Evolutionary conservation across 2,888 invertebrate genomes (phyloP).

Genomic region (Dorcus parallelipipedus): DNA sequence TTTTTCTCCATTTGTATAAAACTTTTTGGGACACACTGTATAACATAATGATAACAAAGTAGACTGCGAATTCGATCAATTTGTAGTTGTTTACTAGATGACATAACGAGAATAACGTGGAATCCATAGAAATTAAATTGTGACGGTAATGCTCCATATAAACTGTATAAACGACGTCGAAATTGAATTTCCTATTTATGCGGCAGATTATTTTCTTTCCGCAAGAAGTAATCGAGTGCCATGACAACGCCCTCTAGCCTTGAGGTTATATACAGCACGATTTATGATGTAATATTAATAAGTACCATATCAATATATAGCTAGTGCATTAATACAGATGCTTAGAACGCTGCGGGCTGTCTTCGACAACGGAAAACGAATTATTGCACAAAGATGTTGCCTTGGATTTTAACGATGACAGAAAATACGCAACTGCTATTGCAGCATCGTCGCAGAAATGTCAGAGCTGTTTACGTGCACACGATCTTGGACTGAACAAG

Average conservation of each 20-base stretch:
- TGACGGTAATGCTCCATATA: neutral
- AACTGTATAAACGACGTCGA: conserved; percentile 19
- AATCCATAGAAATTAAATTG: neutral
- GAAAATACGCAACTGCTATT: conserved; percentile 19
- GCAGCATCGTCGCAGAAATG: conserved; percentile 16
- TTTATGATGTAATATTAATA: conserved; percentile 37
- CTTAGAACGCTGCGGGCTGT: conserved; percentile 26
- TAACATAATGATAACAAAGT: too few relatives aligned
- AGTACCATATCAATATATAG: conserved; percentile 33
- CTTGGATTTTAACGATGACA: conserved; percentile 13
- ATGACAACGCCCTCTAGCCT: conserved; percentile 38
- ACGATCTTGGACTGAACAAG: neutral
- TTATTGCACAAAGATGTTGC: conserved; percentile 18
- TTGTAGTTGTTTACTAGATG: too few relatives aligned
- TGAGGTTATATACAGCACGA: conserved; percentile 29
- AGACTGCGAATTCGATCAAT: too few relatives aligned
- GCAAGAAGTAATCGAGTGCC: conserved; percentile 32
- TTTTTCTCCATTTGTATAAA: too few relatives aligned
- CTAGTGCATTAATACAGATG: conserved; percentile 30
- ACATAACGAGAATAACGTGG: neutral
- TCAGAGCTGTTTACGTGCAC: conserved; percentile 8
- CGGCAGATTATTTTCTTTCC: conserved; percentile 34
- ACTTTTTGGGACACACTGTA: too few relatives aligned
- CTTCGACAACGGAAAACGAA: conserved; percentile 24
- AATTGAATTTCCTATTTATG: conserved; percentile 32